Evolutionary conservation across 2,113 vertebrate species (phyloP), one percentile per base, ranked within the genome.

Genomic region (Mustelus asterias): DNA sequence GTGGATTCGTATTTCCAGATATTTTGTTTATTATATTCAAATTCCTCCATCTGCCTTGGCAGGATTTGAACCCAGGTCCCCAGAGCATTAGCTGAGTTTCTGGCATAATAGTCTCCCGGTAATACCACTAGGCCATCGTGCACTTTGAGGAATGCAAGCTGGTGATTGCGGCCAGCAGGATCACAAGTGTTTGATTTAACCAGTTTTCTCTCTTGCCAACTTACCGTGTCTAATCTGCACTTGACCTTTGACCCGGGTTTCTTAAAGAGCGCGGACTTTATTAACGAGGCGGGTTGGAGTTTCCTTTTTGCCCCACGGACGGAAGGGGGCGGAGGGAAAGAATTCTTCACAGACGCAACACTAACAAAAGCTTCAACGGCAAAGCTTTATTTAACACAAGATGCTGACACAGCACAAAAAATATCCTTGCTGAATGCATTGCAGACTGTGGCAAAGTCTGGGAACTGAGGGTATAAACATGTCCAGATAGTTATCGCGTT

Each of bases 341-440:
- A 94, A 69, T 95, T 41, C 24, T 41, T 95, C 60, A 60, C 90
- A 93, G 88, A 94, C 44, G 10, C 33, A 94, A 54, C 67, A 72
- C 94, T 95, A 95, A 95, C n/a, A 65, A 33, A 24, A 76, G 67
- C 41, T 95, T 95, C 69, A 54, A 44, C 54, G 72, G 69, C 67
- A 72, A 24, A 95, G 94, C 94, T 95, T 72, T 95, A 44, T 72
- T 95, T 95, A 95, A 95, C 94, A 72, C 94, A 44, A 94, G n/a
- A 70, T 26, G n/a, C 44, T 33, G 22, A 69, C 58, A 92, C 88
- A 93, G 37, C 89, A 92, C 89, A 63, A 63, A 37, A 63, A 22
- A 5, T 76, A 18, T 54, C 26, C 94, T n/a, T 44, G 44, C 44
- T 95, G 67, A 70, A 44, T 54, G 94, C 94, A 95, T 95, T 72